Evolutionary conservation across 1,140 invertebrate species (phyloP).

Genomic region (Temnothorax curvispinosus): DNA sequence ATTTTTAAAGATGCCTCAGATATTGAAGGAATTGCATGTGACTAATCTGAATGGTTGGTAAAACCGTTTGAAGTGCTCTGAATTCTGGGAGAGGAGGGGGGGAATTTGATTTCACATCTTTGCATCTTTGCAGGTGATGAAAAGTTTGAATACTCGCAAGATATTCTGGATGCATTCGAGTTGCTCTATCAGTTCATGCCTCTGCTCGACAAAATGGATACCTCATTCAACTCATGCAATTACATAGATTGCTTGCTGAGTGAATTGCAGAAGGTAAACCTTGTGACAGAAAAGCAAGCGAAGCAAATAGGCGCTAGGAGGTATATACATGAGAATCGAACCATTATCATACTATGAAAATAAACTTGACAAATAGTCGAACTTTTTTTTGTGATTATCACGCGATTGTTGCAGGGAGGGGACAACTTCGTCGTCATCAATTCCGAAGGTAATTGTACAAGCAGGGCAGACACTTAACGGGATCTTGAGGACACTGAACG

Average conservation of each 20-base stretch:
- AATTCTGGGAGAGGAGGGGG: background rate
- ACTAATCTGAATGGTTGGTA: constrained; percentile 82
- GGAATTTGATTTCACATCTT: background rate
- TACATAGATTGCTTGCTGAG: constrained; percentile 93
- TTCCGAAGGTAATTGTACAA: constrained; percentile 92
- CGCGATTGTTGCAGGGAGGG: constrained; percentile 79
- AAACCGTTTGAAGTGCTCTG: constrained; percentile 15
- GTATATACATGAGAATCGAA: constrained; percentile 73
- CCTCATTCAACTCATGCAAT: constrained; percentile 93
- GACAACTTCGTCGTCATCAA: constrained; percentile 87
- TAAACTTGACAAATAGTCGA: background rate
- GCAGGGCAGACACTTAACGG: constrained; percentile 95
- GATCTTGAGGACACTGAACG: constrained; percentile 94
- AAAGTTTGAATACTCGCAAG: constrained; percentile 89
- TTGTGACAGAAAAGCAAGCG: constrained; percentile 93
- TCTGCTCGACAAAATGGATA: constrained; percentile 95
- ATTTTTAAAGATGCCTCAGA: constrained; percentile 95
- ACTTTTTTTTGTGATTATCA: background rate
- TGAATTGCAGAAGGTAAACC: constrained; percentile 92
- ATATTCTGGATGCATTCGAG: constrained; percentile 93
- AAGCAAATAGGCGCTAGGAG: constrained; percentile 90
- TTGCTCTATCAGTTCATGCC: constrained; percentile 91
- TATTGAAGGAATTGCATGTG: constrained; percentile 90
- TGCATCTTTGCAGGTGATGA: constrained; percentile 82
- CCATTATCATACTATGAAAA: background rate